Conservation (phyloP, 2,888 invertebrate species). For the Drosophila anomelani region DNA sequence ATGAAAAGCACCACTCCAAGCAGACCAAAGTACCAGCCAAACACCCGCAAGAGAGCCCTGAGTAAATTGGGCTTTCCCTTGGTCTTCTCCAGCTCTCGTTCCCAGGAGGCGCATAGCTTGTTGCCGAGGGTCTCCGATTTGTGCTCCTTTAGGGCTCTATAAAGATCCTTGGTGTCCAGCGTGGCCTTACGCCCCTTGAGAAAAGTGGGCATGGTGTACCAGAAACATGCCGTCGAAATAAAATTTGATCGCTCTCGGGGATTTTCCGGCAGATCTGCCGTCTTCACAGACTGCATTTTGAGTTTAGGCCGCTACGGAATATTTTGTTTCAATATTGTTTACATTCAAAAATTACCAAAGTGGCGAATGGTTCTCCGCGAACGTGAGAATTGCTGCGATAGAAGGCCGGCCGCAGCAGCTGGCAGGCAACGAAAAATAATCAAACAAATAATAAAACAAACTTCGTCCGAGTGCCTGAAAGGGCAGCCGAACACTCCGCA, state of each 20-base stretch:
- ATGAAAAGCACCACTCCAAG: conserved; percentile 87
- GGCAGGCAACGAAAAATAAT: conserved; percentile 39
- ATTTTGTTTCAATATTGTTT: conserved; percentile 45
- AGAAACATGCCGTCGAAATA: conserved; percentile 88
- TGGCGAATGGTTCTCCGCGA: conserved; percentile 22
- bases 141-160: conserved; percentile 89
- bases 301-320: conserved; percentile 18
- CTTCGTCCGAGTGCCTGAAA: conserved; percentile 56
- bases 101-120: conserved; percentile 87
- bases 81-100: conserved; percentile 85
- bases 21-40: conserved; percentile 86
- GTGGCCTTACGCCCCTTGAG: conserved; percentile 90
- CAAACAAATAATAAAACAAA: conserved; percentile 28
- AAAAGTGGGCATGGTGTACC: conserved; percentile 92
- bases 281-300: conserved; percentile 84
- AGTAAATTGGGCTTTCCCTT: conserved; percentile 84
- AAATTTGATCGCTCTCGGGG: conserved; percentile 87
- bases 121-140: conserved; percentile 88
- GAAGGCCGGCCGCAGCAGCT: conserved; percentile 23
- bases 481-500: conserved; percentile 57
- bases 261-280: conserved; percentile 85
- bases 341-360: conserved; percentile 43
- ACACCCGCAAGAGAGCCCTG: conserved; percentile 85
- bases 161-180: conserved; percentile 90
- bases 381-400: conserved; percentile 31